A percentile compares a stretch with the other conserved stretches of the same genome.
Conservation (phyloP, 2,113 vertebrate species). For the Corvus hawaiiensis region DNA sequence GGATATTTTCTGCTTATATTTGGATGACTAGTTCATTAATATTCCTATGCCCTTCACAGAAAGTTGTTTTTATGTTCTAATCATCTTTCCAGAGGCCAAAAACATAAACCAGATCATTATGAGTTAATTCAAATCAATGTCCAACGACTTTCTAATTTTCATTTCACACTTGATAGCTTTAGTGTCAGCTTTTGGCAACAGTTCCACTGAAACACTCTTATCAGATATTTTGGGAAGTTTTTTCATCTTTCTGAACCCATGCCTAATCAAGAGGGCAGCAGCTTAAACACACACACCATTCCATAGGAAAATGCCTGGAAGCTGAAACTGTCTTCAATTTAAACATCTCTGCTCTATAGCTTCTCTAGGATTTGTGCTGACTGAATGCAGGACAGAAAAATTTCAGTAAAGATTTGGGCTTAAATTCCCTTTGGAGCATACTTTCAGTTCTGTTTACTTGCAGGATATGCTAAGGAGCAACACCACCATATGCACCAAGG, state of each 20-base stretch:
- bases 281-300: background rate
- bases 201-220: background rate
- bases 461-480: background rate
- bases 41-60: conserved; percentile 16
- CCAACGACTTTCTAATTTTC: background rate
- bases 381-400: background rate
- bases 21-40: background rate
- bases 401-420: background rate
- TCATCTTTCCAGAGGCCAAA: background rate
- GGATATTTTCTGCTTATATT: background rate
- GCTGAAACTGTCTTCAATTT: background rate
- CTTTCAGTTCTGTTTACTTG: background rate
- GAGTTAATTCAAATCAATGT: conserved; percentile 15
- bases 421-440: background rate
- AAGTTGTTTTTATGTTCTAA: conserved; percentile 17
- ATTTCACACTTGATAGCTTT: conserved; percentile 24
- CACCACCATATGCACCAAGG: background rate
- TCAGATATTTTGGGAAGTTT: background rate
- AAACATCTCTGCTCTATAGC: background rate
- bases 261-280: background rate
- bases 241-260: background rate
- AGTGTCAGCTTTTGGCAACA: background rate
- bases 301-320: background rate
- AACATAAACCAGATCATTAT: conserved; percentile 34
- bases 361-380: background rate